Evolutionary conservation across 2,888 invertebrate species (phyloP), one percentile per base, ranked within the genome.

Genomic region (Oxycera nigricornis): DNA sequence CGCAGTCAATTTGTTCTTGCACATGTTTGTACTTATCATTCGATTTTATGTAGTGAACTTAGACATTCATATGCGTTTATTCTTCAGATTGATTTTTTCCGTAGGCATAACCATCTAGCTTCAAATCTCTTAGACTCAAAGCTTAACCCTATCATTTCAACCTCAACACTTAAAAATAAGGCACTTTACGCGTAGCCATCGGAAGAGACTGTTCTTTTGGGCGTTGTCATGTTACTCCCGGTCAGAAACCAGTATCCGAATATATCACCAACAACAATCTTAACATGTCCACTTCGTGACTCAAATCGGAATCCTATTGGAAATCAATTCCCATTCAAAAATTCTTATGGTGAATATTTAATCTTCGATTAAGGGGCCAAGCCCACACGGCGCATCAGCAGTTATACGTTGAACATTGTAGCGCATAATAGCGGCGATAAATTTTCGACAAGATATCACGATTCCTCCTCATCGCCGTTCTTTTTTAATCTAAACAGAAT

Each of bases 401-500:
- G 26, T n/a, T 22, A 68, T 24, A 70, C 28, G 31, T 3, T 52
- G 52, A 70, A 70, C 68, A 68, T 68, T 68, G 68, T 68, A 68
- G 14, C 68, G 30, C 52, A 52, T 70, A 70, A 70, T 70, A 31
- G 70, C 55, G 20, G 31, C 55, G 9, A 70, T 70, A 70, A 70
- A 70, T 70, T 68, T n/a, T 30, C 68, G 50, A 50, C 50, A 46
- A 28, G 68, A 50, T 68, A 68, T 68, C 68, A 68, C 28, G 68
- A 50, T 50, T 68, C 26, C 30, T 68, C 50, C 50, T 3, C 35
- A 17, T 28, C 31, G 28, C 31, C 30, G 17, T 52, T 11, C 39
- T 28, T 28, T 50, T 26, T 55, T 55, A 70, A 70, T 70, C 70
- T 70, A 70, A 52, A 70, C 70, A 70, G 55, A 70, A 52, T 70